A percentile compares a stretch with the other conserved stretches of the same genome.
phyloP scores from a whole-genome alignment of 2,888 invertebrate species.

The Lumbricus terrestris region DNA sequence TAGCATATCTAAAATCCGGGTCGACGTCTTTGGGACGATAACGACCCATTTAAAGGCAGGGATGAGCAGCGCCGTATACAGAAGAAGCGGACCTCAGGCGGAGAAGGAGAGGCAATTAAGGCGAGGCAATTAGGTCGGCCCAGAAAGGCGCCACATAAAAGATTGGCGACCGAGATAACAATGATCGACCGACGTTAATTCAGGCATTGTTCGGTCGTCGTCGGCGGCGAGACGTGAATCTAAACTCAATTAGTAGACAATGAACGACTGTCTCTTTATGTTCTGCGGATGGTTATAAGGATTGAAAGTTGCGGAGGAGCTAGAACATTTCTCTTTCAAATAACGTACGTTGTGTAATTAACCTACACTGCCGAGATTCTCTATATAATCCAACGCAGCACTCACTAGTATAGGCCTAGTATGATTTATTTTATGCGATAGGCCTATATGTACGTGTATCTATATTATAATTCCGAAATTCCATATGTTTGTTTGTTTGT shows the following conservation, averaged over 20 bases:
- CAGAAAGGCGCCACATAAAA: neutral
- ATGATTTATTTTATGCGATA: no score
- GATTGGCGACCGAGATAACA: neutral
- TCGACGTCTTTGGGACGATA: neutral
- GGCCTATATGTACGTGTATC: no score
- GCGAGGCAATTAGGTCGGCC: neutral
- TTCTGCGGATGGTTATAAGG: neutral
- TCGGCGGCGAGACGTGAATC: neutral
- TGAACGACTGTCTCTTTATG: neutral
- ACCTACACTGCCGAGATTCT: neutral
- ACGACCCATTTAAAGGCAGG: neutral
- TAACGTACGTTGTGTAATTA: neutral
- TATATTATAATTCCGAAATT: no score
- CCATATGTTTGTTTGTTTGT: no score
- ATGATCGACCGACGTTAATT: neutral
- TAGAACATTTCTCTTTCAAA: neutral
- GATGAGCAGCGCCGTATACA: neutral
- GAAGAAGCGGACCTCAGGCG: neutral
- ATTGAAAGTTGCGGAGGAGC: neutral
- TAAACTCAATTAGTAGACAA: neutral
- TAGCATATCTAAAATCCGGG: neutral
- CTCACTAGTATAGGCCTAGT: neutral
- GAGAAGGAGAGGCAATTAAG: neutral
- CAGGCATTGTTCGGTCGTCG: neutral
- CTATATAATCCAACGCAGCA: neutral